Conservation (phyloP, 2,888 invertebrate species). For the Tipula vernalis region DNA sequence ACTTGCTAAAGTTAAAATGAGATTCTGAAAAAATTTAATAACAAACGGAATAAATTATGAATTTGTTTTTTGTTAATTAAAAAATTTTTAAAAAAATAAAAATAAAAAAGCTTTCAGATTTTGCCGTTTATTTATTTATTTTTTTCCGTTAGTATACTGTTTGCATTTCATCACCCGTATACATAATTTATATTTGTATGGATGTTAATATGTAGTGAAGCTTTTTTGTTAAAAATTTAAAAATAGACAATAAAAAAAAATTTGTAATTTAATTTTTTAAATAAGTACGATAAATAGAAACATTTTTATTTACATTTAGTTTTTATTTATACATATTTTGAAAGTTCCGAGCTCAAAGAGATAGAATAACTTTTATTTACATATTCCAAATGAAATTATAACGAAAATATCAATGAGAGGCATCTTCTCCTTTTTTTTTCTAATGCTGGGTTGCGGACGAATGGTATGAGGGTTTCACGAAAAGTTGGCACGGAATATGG, state of each 20-base stretch:
- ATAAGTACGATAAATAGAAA: neutral
- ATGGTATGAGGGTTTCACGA: too few relatives aligned
- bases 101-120: neutral
- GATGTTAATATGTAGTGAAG: neutral
- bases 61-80: slow-evolving; percentile 4
- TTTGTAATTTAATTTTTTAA: neutral
- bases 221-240: neutral
- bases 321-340: too few relatives aligned
- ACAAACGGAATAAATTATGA: neutral
- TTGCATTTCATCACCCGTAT: neutral
- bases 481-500: too few relatives aligned
- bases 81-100: neutral
- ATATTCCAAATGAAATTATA: too few relatives aligned
- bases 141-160: neutral
- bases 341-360: too few relatives aligned
- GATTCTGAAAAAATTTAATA: neutral
- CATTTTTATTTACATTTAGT: neutral
- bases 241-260: neutral
- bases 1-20: neutral
- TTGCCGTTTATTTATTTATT: neutral
- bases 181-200: neutral
- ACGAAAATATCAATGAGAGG: too few relatives aligned
- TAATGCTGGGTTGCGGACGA: too few relatives aligned
- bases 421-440: too few relatives aligned
- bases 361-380: too few relatives aligned